Evolutionary conservation across 2,113 vertebrate genomes (phyloP), one percentile per base, ranked within the genome.

Genomic region (Paramisgurnus dabryanus): DNA sequence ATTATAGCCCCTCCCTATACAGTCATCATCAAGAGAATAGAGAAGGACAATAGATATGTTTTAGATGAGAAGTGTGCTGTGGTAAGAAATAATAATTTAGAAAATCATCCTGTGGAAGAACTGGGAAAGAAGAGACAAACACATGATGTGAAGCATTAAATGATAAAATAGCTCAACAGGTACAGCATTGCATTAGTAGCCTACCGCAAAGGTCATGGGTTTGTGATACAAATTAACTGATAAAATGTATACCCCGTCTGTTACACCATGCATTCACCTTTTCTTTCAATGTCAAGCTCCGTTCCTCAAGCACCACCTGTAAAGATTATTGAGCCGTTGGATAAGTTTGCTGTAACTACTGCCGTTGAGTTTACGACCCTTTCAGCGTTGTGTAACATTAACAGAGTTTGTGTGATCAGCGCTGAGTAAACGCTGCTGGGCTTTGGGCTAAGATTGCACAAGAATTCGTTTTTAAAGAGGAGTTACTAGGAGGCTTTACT

Each of bases 321-420:
- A 90, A 34, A 90, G 91, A 55, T 91, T 91, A 87, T 84, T 82
- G 66, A 83, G 88, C 88, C 89, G 91, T 91, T 90, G 88, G 89
- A 82, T 82, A 80, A 68, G 89, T 92, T 92, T 92, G 90, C 90
- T 90, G 91, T 91, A 81, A 68, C 85, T 12, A 22, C 43, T 47
- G 41, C 43, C n/a, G 45, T 10, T 47, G 81, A 60, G 6, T 85
- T 82, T 84, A 85, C 82, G 84, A 83, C 77, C 82, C 83, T 82
- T 87, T 82, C 76, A 86, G 84, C 82, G 86, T 90, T 84, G 88
- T 83, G 80, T 6, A 88, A 86, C 85, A 84, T 86, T 6, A 58
- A 58, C 17, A 47, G 87, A 84, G 76, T 68, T 82, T 11, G 47
- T 13, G 57, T 80, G 70, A 85, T 80, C 72, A 68, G 67, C 13